A percentile compares a stretch with the other conserved stretches of the same genome.
Evolutionary conservation across 2,888 invertebrate species (phyloP).

Genomic region (Ischnus inquisitorius): DNA sequence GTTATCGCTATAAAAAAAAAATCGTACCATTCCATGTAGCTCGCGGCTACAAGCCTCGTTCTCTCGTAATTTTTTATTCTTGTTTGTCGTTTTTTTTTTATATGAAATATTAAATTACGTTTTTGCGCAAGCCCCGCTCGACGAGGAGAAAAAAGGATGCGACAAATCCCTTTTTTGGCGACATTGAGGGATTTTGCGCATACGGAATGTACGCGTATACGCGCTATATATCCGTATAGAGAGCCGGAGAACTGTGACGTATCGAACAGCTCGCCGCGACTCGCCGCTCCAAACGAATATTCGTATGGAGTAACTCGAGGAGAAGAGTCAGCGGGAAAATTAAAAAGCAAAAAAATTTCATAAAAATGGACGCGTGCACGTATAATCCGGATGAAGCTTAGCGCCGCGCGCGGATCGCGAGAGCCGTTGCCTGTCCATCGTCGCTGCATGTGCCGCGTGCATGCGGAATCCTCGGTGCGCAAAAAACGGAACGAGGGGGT

Average conservation of each 20-base stretch:
- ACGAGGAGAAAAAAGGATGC: constrained; percentile 9
- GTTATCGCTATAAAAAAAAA: constrained; percentile 10
- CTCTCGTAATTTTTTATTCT: neutral
- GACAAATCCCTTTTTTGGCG: constrained; percentile 58
- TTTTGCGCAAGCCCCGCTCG: constrained; percentile 21
- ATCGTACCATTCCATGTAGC: constrained; percentile 3
- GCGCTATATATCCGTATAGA: constrained; percentile 59
- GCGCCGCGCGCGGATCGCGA: constrained; percentile 75
- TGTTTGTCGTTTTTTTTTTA: neutral
- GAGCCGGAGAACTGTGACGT: constrained; percentile 60
- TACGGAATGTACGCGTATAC: constrained; percentile 66
- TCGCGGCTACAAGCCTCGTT: neutral
- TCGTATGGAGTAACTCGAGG: constrained; percentile 70
- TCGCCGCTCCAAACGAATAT: constrained; percentile 65
- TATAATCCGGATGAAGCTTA: constrained; percentile 84
- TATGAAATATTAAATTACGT: constrained; percentile 41
- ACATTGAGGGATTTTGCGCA: constrained; percentile 63
- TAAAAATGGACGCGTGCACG: constrained; percentile 79
- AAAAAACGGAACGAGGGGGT: constrained; percentile 27
- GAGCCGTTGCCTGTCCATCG: constrained; percentile 45
- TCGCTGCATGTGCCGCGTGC: constrained; percentile 25
- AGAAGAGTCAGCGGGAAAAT: constrained; percentile 72
- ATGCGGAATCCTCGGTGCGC: constrained; percentile 51
- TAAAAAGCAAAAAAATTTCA: constrained; percentile 73
- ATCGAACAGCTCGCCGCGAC: constrained; percentile 74